These are phyloP conservation scores for Hippopotamyrus pictus DNA, from an alignment of 2,797 vertebrate species.

Conservation along the genomic window DNA sequence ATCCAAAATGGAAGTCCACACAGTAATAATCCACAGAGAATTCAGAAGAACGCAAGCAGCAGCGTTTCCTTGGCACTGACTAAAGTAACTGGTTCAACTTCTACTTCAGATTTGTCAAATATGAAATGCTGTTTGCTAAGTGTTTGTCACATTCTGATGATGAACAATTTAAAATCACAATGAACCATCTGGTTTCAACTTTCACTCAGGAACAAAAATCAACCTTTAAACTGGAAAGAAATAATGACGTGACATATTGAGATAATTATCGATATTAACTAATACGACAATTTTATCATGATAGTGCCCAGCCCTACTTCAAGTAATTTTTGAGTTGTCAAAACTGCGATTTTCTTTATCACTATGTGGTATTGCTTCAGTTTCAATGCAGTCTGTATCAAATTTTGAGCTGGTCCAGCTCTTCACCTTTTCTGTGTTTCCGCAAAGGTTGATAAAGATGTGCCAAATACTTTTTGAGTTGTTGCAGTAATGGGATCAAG, in stretches of 20 bases:
- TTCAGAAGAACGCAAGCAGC: neutral
- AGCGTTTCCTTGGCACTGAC: neutral
- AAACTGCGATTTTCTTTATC: neutral
- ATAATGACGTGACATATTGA: neutral
- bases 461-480: neutral
- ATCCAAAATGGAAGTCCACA: neutral
- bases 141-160: neutral
- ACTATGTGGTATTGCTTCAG: neutral
- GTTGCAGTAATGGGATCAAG: neutral
- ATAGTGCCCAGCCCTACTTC: neutral
- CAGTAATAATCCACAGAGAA: neutral
- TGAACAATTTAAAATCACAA: neutral
- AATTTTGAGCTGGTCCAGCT: neutral
- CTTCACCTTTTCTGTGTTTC: neutral
- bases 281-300: neutral
- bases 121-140: neutral
- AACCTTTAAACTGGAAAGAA: neutral
- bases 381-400: neutral
- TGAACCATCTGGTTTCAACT: neutral
- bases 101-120: neutral
- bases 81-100: neutral
- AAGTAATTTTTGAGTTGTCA: neutral
- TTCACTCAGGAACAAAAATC: neutral
- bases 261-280: neutral
- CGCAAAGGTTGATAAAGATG: neutral